Evolutionary conservation across 2,797 vertebrate species (phyloP), one percentile per base, ranked within the genome.

Genomic region (Ispidina lecontei): DNA sequence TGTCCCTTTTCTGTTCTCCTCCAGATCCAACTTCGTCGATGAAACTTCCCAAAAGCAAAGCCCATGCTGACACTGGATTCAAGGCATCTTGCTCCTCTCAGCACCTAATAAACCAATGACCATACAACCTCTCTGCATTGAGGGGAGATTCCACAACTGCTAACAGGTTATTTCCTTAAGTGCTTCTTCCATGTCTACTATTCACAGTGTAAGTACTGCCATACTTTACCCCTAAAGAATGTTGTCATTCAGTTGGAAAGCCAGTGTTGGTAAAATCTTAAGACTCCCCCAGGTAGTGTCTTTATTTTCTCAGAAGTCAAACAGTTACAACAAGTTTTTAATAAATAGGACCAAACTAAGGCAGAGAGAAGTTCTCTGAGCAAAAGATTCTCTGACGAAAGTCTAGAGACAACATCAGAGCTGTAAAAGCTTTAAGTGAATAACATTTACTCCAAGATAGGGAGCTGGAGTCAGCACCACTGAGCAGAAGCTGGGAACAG

Each of bases 51-150:
- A 59, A 41, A 91, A 68, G 35, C 64, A 81, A 72, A 73, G 60
- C 1, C 22, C 26, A 16, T 31, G 11, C 41, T 0, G 6, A 21
- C 5, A 7, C 49, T 4, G 2, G 25, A 28, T 41, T 39, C 43
- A 72, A 80, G 20, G 11, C 35, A 37, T 2, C 56, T 12, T 0
- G 0, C 28, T 64, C 18, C 12, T 52, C 35, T 25, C 28, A 2
- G 55, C 4, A 3, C 35, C 35, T 71, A 52, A 22, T 1, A 5
- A 51, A 64, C 35, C 35, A 72, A 64, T 1, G 8, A 69, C 29
- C 54, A 21, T 0, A 28, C 9, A 7, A 9, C 7, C 58, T 47
- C 71, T 41, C 46, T 43, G 29, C 14, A 14, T 17, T 37, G 21
- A 47, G 10, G 22, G 12, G 15, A 47, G 21, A 58, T 25, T 9